Evolutionary conservation across 2,888 invertebrate species (phyloP), one percentile per base, ranked within the genome.

Genomic region (Archaeoteleia sp.): DNA sequence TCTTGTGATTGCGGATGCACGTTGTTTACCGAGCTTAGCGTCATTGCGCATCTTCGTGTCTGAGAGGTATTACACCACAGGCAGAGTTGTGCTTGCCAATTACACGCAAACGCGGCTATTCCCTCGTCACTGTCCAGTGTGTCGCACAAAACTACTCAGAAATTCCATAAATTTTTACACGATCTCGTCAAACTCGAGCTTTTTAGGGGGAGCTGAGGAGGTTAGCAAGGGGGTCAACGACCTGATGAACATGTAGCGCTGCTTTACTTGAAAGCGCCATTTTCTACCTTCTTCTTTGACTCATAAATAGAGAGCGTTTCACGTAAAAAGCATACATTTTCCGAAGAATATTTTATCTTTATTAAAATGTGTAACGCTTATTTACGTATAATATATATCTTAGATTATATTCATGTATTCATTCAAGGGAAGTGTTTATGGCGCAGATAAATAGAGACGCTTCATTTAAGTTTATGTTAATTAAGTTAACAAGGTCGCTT

Each of bases 1-100:
- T 71, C 68, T 67, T 70, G 70, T 74, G 75, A 74, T 77, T 77
- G 67, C 58, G 70, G 69, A 77, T 78, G 76, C 77, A 76, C 70
- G 73, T 71, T 78, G 78, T 78, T 76, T 78, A 74, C 76, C 66
- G 66, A 77, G 63, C 74, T 72, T 62, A 60, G 63, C 61, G 65
- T 71, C 71, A 67, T 61, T 51, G 66, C 70, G 67, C 65, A 70
- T 74, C 68, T 67, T 74, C 69, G 70, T 73, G 74, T 71, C 67
- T 61, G 70, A 73, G 58, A 67, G 70, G 69, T 75, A 72, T 75
- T 74, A 76, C 71, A 60, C 65, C 70, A 69, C 43, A 49, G 54
- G 66, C 60, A 20, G 55, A 67, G 27, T 49, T 67, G 37, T 49
- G 46, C 25, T 49, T 49, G 58, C 37, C 67, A 57, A 58, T 40